Evolutionary conservation across 1,140 invertebrate species (phyloP), one percentile per base, ranked within the genome.

Genomic region (Acromyrmex charruanus): DNA sequence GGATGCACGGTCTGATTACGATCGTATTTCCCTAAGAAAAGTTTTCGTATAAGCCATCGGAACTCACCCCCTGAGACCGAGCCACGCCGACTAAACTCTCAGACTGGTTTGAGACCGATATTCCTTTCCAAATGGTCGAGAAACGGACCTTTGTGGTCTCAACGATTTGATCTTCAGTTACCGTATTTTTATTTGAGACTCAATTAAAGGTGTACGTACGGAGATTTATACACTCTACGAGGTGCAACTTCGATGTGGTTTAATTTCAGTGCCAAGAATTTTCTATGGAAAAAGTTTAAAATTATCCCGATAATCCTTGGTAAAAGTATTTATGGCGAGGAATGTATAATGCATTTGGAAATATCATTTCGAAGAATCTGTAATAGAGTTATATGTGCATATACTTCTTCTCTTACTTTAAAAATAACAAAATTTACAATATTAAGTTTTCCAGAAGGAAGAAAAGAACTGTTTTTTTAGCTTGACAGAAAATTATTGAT

Each of bases 21-120:
- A 80, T 86, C 88, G 87, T 88, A 89, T 89, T 88, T 88, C 84
- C 65, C 58, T 80, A 88, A 69, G 66, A 61, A 84, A 84, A 84
- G 80, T 84, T 84, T 75, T 21, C 55, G 25, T 61, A 44, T 44
- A 44, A 25, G 14, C 55, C 55, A 10, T 44, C 18, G 39, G 28
- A 51, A 61, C 39, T 14, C 39, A 31, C 39, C 49, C 39, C 65
- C 35, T 51, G 74, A 25, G 49, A 25, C 69, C 68, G 39, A 21
- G 18, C 53, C 68, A 18, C n/a, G 25, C 35, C 14, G 39, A 21
- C 65, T 68, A 35, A 61, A 28, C 21, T 44, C 63, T 59, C 59
- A 49, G 39, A 79, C 65, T 80, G 3, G 65, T 53, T n/a, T 79
- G 49, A 65, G 59, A 66, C 44, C 61, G 68, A 39, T 44, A 44